Conservation (phyloP, 2,888 invertebrate species). For the Buathra laborator region DNA sequence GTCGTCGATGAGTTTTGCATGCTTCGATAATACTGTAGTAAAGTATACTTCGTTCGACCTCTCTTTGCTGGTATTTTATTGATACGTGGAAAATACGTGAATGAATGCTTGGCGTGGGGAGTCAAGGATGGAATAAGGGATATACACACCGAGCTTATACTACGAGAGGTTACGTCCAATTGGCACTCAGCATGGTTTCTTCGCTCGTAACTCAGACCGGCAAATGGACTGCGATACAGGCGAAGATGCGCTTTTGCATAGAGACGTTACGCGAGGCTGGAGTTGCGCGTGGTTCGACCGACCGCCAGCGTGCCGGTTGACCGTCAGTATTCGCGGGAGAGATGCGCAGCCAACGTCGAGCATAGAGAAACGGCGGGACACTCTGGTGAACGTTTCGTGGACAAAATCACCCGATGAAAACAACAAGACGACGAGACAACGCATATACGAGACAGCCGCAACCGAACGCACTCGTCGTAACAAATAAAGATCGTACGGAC, state of each 20-base stretch:
- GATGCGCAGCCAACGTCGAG: slow-evolving; percentile 51
- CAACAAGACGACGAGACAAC: slow-evolving; percentile 21
- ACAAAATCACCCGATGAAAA: slow-evolving; percentile 50
- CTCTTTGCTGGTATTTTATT: slow-evolving; percentile 25
- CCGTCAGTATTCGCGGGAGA: slow-evolving; percentile 42
- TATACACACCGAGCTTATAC: background rate
- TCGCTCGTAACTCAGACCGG: slow-evolving; percentile 55
- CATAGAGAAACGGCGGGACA: slow-evolving; percentile 52
- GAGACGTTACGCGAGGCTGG: slow-evolving; percentile 46
- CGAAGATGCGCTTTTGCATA: slow-evolving; percentile 52
- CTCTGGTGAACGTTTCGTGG: slow-evolving; percentile 22
- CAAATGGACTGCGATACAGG: slow-evolving; percentile 55
- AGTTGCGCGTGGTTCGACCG: slow-evolving; percentile 35
- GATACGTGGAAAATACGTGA: slow-evolving; percentile 59
- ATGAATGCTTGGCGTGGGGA: slow-evolving; percentile 49
- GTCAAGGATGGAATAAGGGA: slow-evolving; percentile 5
- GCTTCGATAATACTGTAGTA: background rate
- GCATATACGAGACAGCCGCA: slow-evolving; percentile 39
- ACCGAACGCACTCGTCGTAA: slow-evolving; percentile 46
- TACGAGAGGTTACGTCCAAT: slow-evolving; percentile 15
- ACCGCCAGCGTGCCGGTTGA: slow-evolving; percentile 8
- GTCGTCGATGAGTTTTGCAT: slow-evolving; percentile 29
- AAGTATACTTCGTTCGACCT: slow-evolving; percentile 37
- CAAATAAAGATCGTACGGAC: slow-evolving; percentile 53
- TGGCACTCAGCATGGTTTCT: slow-evolving; percentile 59